Evolutionary conservation across 2,888 invertebrate species (phyloP).

Genomic region (Ectemnius lituratus): DNA sequence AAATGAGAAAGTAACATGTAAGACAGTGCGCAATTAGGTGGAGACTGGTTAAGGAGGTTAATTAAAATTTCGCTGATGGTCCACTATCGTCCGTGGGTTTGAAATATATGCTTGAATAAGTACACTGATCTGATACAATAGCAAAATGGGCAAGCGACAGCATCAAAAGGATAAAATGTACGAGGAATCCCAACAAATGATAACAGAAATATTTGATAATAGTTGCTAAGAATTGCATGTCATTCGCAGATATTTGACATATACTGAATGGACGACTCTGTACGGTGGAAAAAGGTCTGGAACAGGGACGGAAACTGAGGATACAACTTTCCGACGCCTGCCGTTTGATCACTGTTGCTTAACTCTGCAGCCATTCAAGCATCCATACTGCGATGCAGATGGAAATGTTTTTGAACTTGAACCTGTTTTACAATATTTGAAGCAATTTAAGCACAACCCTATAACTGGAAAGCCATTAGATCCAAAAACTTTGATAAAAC

Average conservation of each 20-base stretch:
- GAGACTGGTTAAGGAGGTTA: too few relatives aligned
- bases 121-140: not conserved
- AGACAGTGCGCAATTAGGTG: too few relatives aligned
- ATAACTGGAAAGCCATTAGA: constrained; percentile 94
- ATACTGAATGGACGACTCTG: constrained; percentile 92
- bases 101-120: too few relatives aligned
- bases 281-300: constrained; percentile 90
- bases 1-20: too few relatives aligned
- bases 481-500: constrained; percentile 88
- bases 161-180: constrained; percentile 97
- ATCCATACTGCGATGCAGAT: constrained; percentile 92
- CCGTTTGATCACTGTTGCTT: constrained; percentile 96
- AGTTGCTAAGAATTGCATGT: not conserved
- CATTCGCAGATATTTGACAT: constrained; percentile 87
- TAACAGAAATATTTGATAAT: not conserved
- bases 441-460: constrained; percentile 95
- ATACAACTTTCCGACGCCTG: constrained; percentile 91
- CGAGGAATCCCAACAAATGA: constrained; percentile 45
- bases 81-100: too few relatives aligned
- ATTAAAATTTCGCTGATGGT: too few relatives aligned
- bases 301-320: constrained; percentile 84
- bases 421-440: constrained; percentile 91
- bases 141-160: constrained; percentile 93
- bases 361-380: constrained; percentile 93
- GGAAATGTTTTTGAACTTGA: constrained; percentile 97